Conservation (phyloP, 2,888 invertebrate genomes). For the Microplitis deprimator region DNA sequence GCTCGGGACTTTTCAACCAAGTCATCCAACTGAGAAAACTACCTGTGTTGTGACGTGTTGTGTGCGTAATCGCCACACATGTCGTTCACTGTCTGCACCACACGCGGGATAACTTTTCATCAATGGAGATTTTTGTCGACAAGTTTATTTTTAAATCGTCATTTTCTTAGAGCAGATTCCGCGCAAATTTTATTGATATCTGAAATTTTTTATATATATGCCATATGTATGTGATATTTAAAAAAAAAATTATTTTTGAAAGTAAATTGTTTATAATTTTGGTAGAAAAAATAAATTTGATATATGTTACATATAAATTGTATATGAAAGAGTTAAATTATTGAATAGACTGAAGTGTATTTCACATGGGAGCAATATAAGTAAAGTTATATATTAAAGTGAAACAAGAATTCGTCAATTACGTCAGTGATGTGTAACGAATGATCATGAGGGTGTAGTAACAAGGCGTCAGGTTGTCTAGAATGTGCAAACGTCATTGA, state of each 20-base stretch:
- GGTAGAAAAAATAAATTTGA: too few relatives aligned
- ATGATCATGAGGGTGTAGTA: conserved; percentile 62
- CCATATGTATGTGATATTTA: too few relatives aligned
- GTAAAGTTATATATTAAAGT: conserved; percentile 7
- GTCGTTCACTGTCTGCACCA: conserved; percentile 26
- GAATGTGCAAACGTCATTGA: conserved; percentile 69
- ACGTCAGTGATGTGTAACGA: conserved; percentile 68
- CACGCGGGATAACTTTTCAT: conserved; percentile 9
- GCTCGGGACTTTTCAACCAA: conserved; percentile 53
- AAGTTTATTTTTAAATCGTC: not conserved
- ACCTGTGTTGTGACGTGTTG: conserved; percentile 47
- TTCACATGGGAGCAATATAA: not conserved
- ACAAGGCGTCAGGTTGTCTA: conserved; percentile 59
- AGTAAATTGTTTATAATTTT: too few relatives aligned
- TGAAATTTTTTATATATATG: too few relatives aligned
- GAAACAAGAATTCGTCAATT: conserved; percentile 68
- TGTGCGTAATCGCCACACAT: conserved; percentile 49
- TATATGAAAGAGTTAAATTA: too few relatives aligned
- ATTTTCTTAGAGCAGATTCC: not conserved
- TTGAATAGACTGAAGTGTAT: too few relatives aligned
- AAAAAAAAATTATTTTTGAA: too few relatives aligned
- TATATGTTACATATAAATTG: too few relatives aligned
- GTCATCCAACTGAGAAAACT: conserved; percentile 58
- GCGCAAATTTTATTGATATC: too few relatives aligned
- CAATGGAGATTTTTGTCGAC: not conserved